phyloP scores from a whole-genome alignment of 2,797 vertebrate genomes.

The Macropus fuliginosus region DNA sequence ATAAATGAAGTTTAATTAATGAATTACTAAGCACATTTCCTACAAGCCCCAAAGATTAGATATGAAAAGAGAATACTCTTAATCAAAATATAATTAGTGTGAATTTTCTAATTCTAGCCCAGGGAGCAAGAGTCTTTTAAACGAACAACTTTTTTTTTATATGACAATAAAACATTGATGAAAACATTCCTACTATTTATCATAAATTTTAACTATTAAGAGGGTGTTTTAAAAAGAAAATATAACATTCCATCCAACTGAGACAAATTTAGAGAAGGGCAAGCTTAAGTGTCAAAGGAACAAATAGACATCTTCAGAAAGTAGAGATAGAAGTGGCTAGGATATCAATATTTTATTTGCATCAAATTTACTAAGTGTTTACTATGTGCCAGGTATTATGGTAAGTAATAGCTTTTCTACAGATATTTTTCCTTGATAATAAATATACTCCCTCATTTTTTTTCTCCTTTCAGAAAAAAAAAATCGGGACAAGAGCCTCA shows the following conservation, averaged over 20 bases:
- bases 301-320: conserved; percentile 43
- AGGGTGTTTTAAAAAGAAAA: conserved; percentile 19
- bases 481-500: neutral
- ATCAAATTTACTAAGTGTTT: neutral
- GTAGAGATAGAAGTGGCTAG: conserved; percentile 10
- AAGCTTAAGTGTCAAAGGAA: conserved; percentile 61
- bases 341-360: conserved; percentile 17
- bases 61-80: conserved; percentile 58
- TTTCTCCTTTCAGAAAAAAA: neutral
- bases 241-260: conserved; percentile 26
- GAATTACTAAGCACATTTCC: conserved; percentile 52
- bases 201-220: conserved; percentile 58
- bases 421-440: conserved; percentile 6
- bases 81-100: conserved; percentile 57
- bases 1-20: conserved; percentile 58
- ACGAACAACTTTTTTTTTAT: conserved; percentile 63
- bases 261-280: conserved; percentile 17
- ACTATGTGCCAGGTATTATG: neutral
- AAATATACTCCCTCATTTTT: neutral
- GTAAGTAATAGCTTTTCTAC: neutral
- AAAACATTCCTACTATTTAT: conserved; percentile 61
- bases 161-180: conserved; percentile 66
- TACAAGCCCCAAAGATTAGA: conserved; percentile 48
- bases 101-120: conserved; percentile 59
- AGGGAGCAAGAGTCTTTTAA: conserved; percentile 37